Percentiles rank a stretch among this genome's conserved stretches.
phyloP scores from a whole-genome alignment of 2,888 invertebrate species.

The Sesia apiformis region DNA sequence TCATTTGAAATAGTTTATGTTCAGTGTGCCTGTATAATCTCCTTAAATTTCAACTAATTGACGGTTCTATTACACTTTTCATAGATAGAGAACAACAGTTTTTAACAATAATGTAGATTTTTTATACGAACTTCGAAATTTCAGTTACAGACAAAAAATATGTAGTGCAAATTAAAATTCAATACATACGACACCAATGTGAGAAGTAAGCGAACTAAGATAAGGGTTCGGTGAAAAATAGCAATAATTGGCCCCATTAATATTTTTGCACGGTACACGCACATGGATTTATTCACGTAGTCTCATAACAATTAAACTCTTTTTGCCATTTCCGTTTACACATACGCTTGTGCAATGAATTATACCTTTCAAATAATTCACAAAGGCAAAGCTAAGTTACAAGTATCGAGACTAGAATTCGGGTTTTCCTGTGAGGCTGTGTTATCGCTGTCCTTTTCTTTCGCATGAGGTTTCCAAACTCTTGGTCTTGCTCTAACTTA shows the following conservation, averaged over 20 bases:
- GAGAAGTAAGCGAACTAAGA: not conserved
- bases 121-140: too few relatives aligned
- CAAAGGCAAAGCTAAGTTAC: constrained; percentile 66
- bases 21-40: too few relatives aligned
- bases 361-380: constrained; percentile 66
- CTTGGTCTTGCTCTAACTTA: constrained; percentile 52
- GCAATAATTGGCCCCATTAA: not conserved
- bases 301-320: not conserved
- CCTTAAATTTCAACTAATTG: too few relatives aligned
- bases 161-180: too few relatives aligned
- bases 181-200: not conserved
- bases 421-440: constrained; percentile 67
- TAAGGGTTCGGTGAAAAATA: not conserved
- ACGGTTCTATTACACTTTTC: too few relatives aligned
- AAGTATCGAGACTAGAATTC: constrained; percentile 69
- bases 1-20: too few relatives aligned
- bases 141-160: too few relatives aligned
- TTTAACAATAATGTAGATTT: too few relatives aligned
- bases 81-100: too few relatives aligned
- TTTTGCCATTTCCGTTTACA: constrained; percentile 37
- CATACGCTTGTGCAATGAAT: constrained; percentile 55
- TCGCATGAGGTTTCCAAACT: constrained; percentile 23
- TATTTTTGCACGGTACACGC: too few relatives aligned
- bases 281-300: not conserved
- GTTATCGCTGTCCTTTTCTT: constrained; percentile 35